phyloP scores from a whole-genome alignment of 2,797 vertebrate genomes.

The Sus cebifrons region DNA sequence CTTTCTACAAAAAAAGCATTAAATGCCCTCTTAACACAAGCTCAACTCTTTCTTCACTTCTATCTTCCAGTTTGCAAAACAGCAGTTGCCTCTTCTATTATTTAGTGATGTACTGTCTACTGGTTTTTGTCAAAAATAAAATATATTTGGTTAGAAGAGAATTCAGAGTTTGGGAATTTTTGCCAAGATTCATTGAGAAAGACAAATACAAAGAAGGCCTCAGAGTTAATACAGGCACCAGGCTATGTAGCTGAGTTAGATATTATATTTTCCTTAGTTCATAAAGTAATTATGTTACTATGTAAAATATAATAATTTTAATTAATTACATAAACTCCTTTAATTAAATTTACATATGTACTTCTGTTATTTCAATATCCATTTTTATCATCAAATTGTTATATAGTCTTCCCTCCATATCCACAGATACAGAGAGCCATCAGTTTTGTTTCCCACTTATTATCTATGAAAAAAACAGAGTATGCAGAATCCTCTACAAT shows the following conservation, averaged over 20 bases:
- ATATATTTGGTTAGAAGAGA: background rate
- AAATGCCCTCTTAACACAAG: background rate
- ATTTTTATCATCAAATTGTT: slow-evolving; percentile 50
- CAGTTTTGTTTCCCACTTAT: slow-evolving; percentile 6
- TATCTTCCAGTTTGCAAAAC: background rate
- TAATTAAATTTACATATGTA: slow-evolving; percentile 16
- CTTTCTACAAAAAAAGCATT: slow-evolving; percentile 10
- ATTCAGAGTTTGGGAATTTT: background rate
- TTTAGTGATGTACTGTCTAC: background rate
- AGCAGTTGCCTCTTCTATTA: background rate
- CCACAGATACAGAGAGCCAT: background rate
- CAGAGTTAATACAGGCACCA: background rate
- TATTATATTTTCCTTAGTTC: background rate
- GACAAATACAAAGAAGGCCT: background rate
- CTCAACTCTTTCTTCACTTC: background rate
- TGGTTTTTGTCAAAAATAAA: slow-evolving; percentile 37
- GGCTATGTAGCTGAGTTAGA: background rate
- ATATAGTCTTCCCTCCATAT: background rate
- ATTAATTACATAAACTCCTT: slow-evolving; percentile 45
- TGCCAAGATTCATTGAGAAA: background rate
- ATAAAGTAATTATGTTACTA: slow-evolving; percentile 60
- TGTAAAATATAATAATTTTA: background rate
- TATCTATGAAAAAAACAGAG: background rate
- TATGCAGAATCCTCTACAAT: background rate
- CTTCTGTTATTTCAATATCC: slow-evolving; percentile 47